These are phyloP conservation scores for Cephonodes hylas DNA, from an alignment of 2,888 invertebrate species.

Conservation along the genomic window DNA sequence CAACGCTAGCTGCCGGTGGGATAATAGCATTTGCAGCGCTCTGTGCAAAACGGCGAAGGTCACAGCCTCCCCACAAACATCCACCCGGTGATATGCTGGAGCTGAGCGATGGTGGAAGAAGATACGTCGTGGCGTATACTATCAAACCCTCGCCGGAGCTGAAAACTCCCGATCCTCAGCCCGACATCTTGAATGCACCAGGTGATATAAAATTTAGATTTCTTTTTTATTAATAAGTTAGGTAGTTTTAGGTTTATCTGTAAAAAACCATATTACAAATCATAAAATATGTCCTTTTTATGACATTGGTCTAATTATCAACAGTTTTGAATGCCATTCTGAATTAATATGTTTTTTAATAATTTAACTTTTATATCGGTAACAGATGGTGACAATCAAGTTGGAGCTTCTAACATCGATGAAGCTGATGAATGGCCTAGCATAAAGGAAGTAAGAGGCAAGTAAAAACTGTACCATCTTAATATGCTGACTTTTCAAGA, in stretches of 20 bases:
- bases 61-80: constrained; percentile 66
- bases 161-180: constrained; percentile 85
- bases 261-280: no score
- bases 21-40: constrained; percentile 54
- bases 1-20: constrained; percentile 58
- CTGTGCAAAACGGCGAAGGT: constrained; percentile 58
- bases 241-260: no score
- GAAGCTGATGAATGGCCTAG: constrained; percentile 74
- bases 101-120: constrained; percentile 89
- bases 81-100: constrained; percentile 80
- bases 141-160: constrained; percentile 84
- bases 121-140: constrained; percentile 93
- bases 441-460: constrained; percentile 73
- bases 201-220: constrained; percentile 67
- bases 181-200: constrained; percentile 90
- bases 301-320: neutral
- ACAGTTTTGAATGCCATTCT: neutral
- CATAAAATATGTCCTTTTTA: no score
- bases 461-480: neutral
- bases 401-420: constrained; percentile 44
- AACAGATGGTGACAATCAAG: constrained; percentile 63
- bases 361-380: neutral
- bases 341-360: neutral
- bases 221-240: no score
- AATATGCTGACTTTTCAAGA: neutral